Percentiles rank a stretch among this genome's conserved stretches.
These are phyloP conservation scores for Lasiurus borealis DNA, from an alignment of 2,113 vertebrate genomes.

Conservation along the genomic window DNA sequence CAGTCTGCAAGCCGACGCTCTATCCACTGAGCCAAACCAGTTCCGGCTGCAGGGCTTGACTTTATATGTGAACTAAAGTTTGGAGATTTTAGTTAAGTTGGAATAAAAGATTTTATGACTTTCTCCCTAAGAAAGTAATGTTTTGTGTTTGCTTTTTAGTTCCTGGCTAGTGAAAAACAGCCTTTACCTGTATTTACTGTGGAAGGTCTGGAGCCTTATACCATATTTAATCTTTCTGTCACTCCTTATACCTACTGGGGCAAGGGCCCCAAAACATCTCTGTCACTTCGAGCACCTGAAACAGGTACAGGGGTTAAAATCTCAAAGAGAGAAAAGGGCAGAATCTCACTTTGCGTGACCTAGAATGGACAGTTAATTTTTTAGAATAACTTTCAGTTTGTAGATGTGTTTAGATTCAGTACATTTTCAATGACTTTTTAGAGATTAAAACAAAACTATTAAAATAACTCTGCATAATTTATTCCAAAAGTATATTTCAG, in stretches of 20 bases:
- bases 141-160: slow-evolving; percentile 76
- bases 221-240: slow-evolving; percentile 86
- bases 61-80: background rate
- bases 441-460: background rate
- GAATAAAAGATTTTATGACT: background rate
- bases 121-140: slow-evolving; percentile 45
- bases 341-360: background rate
- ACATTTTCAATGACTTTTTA: background rate
- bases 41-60: background rate
- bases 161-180: slow-evolving; percentile 77
- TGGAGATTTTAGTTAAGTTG: slow-evolving; percentile 42
- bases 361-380: slow-evolving; percentile 4
- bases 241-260: slow-evolving; percentile 89
- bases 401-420: background rate
- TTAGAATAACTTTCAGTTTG: background rate
- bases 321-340: background rate
- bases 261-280: slow-evolving; percentile 83
- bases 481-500: slow-evolving; percentile 40
- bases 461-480: slow-evolving; percentile 55
- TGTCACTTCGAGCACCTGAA: slow-evolving; percentile 84
- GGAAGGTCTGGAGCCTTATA: slow-evolving; percentile 85
- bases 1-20: too few relatives aligned
- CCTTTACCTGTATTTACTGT: slow-evolving; percentile 81
- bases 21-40: too few relatives aligned
- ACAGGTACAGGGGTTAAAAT: slow-evolving; percentile 83